These are phyloP conservation scores for Solenopsis fugax DNA, from an alignment of 1,140 invertebrate species.

Conservation along the genomic window DNA sequence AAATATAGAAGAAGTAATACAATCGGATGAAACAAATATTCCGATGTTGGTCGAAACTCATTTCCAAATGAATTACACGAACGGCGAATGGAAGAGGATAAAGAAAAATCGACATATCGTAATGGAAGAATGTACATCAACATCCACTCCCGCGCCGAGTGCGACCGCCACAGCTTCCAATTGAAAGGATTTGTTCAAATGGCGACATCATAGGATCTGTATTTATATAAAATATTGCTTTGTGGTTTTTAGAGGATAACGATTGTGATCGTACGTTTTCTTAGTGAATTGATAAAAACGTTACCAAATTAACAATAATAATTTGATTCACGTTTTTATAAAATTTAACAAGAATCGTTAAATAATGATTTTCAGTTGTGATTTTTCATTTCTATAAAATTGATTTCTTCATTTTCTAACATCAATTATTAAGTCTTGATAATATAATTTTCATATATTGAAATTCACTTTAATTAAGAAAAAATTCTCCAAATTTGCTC, in stretches of 20 bases:
- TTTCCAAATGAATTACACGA: conserved; percentile 99
- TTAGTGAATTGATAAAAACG: conserved; percentile 16
- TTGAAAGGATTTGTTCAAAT: conserved; percentile 69
- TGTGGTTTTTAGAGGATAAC: conserved; percentile 30
- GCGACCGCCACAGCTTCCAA: conserved; percentile 84
- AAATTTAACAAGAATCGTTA: too few species aligned
- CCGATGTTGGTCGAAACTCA: conserved; percentile 96
- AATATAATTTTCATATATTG: too few species aligned
- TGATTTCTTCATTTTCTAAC: too few species aligned
- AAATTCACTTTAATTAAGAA: too few species aligned
- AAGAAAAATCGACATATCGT: conserved; percentile 92
- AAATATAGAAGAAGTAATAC: conserved; percentile 93
- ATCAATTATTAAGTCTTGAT: too few species aligned
- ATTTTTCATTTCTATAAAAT: too few species aligned
- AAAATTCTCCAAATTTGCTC: too few species aligned
- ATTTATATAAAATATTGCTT: not conserved
- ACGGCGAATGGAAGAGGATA: conserved; percentile 97
- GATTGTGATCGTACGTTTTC: too few species aligned
- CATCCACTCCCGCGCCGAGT: too few species aligned
- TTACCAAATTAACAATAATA: conserved; percentile 12
- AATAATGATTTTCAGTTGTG: too few species aligned
- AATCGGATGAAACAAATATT: conserved; percentile 91
- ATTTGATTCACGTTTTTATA: too few species aligned
- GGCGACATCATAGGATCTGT: not conserved
- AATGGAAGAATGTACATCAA: conserved; percentile 85